These are phyloP conservation scores for Ceratina japonica DNA, from an alignment of 1,140 invertebrate genomes.

Conservation along the genomic window DNA sequence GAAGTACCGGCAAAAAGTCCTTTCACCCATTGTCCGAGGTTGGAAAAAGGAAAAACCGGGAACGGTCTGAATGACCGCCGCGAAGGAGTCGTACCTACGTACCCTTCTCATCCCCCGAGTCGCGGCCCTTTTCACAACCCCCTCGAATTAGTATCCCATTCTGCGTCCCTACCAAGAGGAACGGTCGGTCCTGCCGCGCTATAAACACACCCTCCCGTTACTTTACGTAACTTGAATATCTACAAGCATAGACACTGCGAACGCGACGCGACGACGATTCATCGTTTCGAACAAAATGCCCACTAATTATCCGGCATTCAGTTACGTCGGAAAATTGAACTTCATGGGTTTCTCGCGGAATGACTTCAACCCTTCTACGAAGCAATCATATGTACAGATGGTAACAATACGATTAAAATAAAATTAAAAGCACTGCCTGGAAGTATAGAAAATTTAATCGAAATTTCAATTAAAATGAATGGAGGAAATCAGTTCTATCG, in stretches of 20 bases:
- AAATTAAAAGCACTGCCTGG: too few relatives aligned
- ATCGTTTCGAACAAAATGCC: slow-evolving; percentile 16
- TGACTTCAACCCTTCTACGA: too few relatives aligned
- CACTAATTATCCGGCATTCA: slow-evolving; percentile 12
- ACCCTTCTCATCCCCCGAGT: not conserved
- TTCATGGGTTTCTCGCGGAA: not conserved
- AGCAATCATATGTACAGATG: too few relatives aligned
- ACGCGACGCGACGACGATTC: slow-evolving; percentile 4
- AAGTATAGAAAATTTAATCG: too few relatives aligned
- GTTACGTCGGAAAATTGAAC: not conserved
- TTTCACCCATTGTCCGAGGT: not conserved
- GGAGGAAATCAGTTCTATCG: too few relatives aligned
- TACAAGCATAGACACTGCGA: too few relatives aligned
- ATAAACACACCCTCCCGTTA: slow-evolving; percentile 7
- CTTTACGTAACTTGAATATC: slow-evolving; percentile 23
- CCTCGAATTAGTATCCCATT: slow-evolving; percentile 41
- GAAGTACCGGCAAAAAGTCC: not conserved
- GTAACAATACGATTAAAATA: too few relatives aligned
- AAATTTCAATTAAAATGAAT: too few relatives aligned
- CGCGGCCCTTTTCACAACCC: not conserved
- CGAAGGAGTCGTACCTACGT: slow-evolving; percentile 1
- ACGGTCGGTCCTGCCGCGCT: too few relatives aligned
- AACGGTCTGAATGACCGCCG: not conserved
- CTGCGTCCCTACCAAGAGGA: slow-evolving; percentile 5
- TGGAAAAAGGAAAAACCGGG: not conserved